Percentiles rank a stretch among this genome's conserved stretches.
Conservation (phyloP, 2,888 invertebrate genomes). For the Apamea anceps region DNA sequence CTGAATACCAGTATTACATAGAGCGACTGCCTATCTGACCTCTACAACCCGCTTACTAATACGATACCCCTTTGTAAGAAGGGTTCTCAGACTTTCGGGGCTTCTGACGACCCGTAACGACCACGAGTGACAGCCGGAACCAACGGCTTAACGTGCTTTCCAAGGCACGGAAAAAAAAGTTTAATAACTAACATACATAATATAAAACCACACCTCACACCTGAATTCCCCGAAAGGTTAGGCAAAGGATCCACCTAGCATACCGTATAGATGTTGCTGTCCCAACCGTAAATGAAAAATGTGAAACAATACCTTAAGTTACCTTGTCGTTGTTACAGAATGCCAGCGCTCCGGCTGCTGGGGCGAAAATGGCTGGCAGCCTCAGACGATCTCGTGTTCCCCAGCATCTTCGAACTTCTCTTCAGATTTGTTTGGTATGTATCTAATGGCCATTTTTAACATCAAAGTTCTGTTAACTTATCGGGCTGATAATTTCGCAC, state of each 20-base stretch:
- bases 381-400: conserved; percentile 97
- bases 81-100: too few relatives aligned
- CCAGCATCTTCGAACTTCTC: conserved; percentile 94
- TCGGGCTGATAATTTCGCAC: background rate
- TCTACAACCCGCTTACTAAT: too few relatives aligned
- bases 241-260: background rate
- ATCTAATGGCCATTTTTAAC: background rate
- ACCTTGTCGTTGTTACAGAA: conserved; percentile 85
- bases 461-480: background rate
- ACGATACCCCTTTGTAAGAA: too few relatives aligned
- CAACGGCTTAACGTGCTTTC: too few relatives aligned
- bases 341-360: conserved; percentile 97
- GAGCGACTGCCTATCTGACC: too few relatives aligned
- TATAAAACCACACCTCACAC: background rate
- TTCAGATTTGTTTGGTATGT: conserved; percentile 93
- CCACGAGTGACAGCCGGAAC: too few relatives aligned
- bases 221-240: background rate
- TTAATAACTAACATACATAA: background rate
- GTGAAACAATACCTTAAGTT: conserved; percentile 7
- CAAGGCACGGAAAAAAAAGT: too few relatives aligned
- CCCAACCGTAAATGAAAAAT: background rate
- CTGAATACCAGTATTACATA: too few relatives aligned
- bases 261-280: background rate
- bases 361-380: conserved; percentile 97
- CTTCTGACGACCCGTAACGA: too few relatives aligned